Evolutionary conservation across 2,888 invertebrate genomes (phyloP), one percentile per base, ranked within the genome.

Genomic region (Oithona nana): DNA sequence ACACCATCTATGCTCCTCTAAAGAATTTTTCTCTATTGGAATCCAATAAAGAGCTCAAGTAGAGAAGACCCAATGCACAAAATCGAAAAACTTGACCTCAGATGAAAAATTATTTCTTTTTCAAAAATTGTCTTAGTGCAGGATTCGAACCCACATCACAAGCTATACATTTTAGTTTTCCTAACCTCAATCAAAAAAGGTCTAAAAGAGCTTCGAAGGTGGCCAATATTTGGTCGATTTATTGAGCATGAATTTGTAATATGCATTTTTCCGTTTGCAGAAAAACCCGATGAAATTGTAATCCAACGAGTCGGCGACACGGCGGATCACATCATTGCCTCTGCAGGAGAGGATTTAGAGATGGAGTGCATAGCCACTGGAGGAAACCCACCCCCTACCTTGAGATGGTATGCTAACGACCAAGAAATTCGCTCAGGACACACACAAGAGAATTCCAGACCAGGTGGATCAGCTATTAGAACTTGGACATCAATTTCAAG

Each of bases 401-500:
- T 62, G 22, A 30, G 24, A 8, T 62, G 62, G 62, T 62, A 20
- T 31, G 20, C 52, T 20, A 39, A 39, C 28, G 56, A 56, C 30
- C 30, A 62, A 28, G 48, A 24, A 20, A 31, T 62, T 16, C 16
- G 28, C 3, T 24, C 30, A 26, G 48, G 55, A 31, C 62, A 62
- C n/a, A 39, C 62, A 13, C 62, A 62, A 28, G 62, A 62, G 20
- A 62, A 62, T 31, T 50, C 50, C 49, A 48, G 49, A 8, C 54
- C 54, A 20, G 39, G 26, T 3, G 22, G 11, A 11, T n/a, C n/a
- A n/a, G 16, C 6, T 39, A 39, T 39, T 11, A 22, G 62, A 6
- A 56, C 62, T 6, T 62, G 62, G 62, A 62, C 26, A 3, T 55
- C 62, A 16, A 28, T 62, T 24, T 62, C 62, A 28, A 55, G 54